Evolutionary conservation across 2,888 invertebrate species (phyloP), one percentile per base, ranked within the genome.

Genomic region (Clostera curtula): DNA sequence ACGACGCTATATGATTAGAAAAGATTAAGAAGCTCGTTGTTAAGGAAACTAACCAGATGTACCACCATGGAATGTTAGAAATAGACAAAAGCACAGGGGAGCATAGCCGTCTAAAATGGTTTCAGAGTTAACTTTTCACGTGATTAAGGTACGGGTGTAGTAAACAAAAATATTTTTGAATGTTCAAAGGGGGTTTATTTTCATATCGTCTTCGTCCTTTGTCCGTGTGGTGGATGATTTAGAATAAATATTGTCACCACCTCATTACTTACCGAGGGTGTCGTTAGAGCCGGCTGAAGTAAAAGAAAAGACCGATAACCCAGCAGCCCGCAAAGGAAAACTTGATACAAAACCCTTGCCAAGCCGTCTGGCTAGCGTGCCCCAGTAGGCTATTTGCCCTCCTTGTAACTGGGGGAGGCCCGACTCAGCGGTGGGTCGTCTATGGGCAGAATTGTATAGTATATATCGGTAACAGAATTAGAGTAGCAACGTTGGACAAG

Each of bases 121-220:
- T 40, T 44, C 46, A 49, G 39, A 51, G 58, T 53, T 44, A 45
- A 43, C 49, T 51, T 53, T 40, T 56, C 56, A 56, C 49, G 36
- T 56, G 56, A 58, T 64, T 56, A 49, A 43, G 45, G 53, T 39
- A 51, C 29, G n/a, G n/a, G n/a, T n/a, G 44, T 54, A 48, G 64
- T 72, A 72, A 72, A 70, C 68, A 71, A 36, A 46, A 56, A 61
- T 73, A 72, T 73, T 71, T 70, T 50, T 37, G 54, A 55, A 65
- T 62, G 70, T 67, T 75, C 77, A 79, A 79, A 76, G 76, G 58
- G 53, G 51, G 62, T 65, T 67, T 68, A 63, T 57, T 53, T 59
- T 51, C 49, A 59, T 56, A 62, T 50, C 57, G 63, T 55, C 46
- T 53, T 56, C 61, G 58, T 58, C 43, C 45, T 51, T 51, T 49